Evolutionary conservation across 2,888 invertebrate genomes (phyloP).

Genomic region (Conchocele bisecta): DNA sequence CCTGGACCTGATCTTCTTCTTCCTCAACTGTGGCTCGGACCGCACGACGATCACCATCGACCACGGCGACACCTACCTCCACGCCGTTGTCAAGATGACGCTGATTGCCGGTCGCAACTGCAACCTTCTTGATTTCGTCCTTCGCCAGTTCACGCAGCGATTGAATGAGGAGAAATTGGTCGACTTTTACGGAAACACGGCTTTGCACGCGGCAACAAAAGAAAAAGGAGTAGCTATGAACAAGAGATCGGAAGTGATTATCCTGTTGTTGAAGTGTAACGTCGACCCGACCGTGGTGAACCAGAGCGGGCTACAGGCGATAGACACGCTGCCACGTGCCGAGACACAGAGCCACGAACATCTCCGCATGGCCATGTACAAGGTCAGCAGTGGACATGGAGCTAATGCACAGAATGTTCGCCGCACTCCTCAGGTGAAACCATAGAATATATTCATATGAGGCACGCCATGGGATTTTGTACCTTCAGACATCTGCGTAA

Average conservation of each 20-base stretch:
- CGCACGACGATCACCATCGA: constrained; percentile 58
- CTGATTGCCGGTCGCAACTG: constrained; percentile 66
- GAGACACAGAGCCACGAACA: constrained; percentile 34
- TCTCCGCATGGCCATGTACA: constrained; percentile 45
- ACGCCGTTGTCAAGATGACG: constrained; percentile 63
- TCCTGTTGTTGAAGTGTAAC: constrained; percentile 49
- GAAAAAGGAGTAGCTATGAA: neutral
- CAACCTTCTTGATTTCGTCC: neutral
- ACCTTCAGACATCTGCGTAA: too few species aligned
- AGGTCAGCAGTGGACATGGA: too few species aligned
- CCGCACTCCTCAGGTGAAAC: too few species aligned
- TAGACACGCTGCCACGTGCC: constrained; percentile 52
- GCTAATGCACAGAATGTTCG: constrained; percentile 30
- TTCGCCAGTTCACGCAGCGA: neutral
- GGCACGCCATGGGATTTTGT: too few species aligned
- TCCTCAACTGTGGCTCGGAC: constrained; percentile 59
- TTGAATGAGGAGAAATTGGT: constrained; percentile 48
- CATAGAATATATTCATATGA: too few species aligned
- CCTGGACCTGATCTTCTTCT: constrained; percentile 53
- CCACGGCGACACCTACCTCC: constrained; percentile 65
- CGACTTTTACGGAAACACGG: constrained; percentile 69
- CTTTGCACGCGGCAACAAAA: constrained; percentile 51
- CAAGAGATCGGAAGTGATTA: constrained; percentile 27
- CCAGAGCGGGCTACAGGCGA: constrained; percentile 39
- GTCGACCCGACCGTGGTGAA: constrained; percentile 57